A percentile compares a stretch with the other conserved stretches of the same genome.
These are phyloP conservation scores for Drosophila silvestris DNA, from an alignment of 2,888 invertebrate genomes.

Conservation along the genomic window DNA sequence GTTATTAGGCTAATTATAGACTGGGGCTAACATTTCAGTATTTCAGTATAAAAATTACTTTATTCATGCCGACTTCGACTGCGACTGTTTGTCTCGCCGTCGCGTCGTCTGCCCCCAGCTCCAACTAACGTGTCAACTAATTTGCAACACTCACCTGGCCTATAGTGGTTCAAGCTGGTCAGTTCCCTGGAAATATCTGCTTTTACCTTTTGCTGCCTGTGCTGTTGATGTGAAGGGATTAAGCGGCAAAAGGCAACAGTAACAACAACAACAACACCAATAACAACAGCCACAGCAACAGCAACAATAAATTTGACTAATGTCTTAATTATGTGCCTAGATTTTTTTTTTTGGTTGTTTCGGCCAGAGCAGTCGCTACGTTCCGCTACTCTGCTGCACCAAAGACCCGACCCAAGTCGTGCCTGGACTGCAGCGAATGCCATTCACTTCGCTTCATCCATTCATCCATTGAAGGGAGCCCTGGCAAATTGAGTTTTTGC, in stretches of 20 bases:
- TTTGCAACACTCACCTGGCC: constrained; percentile 80
- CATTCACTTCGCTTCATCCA: constrained; percentile 81
- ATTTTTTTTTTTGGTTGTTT: constrained; percentile 47
- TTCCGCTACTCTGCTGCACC: constrained; percentile 28
- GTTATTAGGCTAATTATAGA: constrained; percentile 82
- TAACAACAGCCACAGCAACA: constrained; percentile 16
- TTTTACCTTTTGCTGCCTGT: constrained; percentile 48
- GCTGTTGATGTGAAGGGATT: constrained; percentile 60
- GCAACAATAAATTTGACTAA: constrained; percentile 69
- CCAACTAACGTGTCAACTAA: constrained; percentile 82
- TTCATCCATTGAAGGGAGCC: constrained; percentile 63
- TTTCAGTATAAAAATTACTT: constrained; percentile 70
- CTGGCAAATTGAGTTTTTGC: constrained; percentile 79
- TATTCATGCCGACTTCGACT: constrained; percentile 76
- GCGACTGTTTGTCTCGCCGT: constrained; percentile 71
- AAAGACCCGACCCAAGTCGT: constrained; percentile 48
- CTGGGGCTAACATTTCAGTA: constrained; percentile 59
- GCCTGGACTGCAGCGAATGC: constrained; percentile 75
- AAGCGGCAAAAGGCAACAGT: constrained; percentile 36
- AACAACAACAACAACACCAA: constrained; percentile 13
- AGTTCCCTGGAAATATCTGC: constrained; percentile 76
- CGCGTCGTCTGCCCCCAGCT: constrained; percentile 41
- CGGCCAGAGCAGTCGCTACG: constrained; percentile 40
- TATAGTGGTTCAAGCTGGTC: constrained; percentile 34
- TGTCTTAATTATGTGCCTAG: constrained; percentile 80